Percentiles rank a stretch among this genome's conserved stretches.
Evolutionary conservation across 30 jellyfish, hydroid and myxozoan genomes (phyloP).

Genomic region (Chrysaora quinquecirrha): DNA sequence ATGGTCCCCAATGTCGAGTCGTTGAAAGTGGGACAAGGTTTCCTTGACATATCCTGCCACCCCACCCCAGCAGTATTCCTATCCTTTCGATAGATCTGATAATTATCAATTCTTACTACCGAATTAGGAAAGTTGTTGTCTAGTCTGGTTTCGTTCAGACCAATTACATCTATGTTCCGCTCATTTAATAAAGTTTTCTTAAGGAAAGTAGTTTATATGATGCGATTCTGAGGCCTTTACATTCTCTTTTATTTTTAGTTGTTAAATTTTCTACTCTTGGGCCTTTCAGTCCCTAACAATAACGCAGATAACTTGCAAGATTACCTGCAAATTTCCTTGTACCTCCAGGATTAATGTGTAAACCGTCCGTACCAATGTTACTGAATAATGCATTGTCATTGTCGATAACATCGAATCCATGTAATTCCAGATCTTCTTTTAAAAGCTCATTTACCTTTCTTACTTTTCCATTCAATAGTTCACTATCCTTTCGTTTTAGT

Average conservation of each 20-base stretch:
- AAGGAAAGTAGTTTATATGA: constrained; percentile 27
- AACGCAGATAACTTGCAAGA: background rate
- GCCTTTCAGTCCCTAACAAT: constrained; percentile 14
- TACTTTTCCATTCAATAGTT: constrained; percentile 8
- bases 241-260: background rate
- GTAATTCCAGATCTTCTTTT: background rate
- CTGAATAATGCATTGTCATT: constrained; percentile 16
- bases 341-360: constrained; percentile 43
- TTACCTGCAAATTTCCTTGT: background rate
- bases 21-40: constrained; percentile 19
- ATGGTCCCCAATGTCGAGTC: background rate
- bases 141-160: constrained; percentile 45
- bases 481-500: constrained; percentile 1
- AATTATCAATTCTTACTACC: constrained; percentile 11
- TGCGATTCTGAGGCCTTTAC: constrained; percentile 46
- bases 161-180: constrained; percentile 33
- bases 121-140: constrained; percentile 14
- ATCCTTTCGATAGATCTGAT: constrained; percentile 46
- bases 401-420: constrained; percentile 5
- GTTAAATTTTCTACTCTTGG: constrained; percentile 4
- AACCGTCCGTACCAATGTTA: constrained; percentile 38
- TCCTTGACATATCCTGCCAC: constrained; percentile 19
- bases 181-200: constrained; percentile 5
- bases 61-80: constrained; percentile 30
- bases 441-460: background rate